Evolutionary conservation across 2,888 invertebrate genomes (phyloP).

Genomic region (Masnerella sp.): DNA sequence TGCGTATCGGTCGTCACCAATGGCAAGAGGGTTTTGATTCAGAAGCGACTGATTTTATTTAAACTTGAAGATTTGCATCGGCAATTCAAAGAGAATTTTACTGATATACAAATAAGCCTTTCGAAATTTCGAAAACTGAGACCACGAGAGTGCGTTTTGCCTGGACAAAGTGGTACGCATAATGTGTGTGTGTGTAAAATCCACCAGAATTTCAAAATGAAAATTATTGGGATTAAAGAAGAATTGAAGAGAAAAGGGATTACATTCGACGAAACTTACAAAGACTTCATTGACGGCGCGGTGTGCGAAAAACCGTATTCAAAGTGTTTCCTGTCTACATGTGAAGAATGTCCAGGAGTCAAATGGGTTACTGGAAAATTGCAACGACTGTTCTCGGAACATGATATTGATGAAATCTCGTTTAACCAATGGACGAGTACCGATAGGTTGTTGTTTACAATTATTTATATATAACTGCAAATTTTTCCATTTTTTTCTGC

Average conservation of each 20-base stretch:
- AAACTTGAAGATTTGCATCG: constrained; percentile 19
- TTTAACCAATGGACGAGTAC: not conserved
- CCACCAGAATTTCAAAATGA: constrained; percentile 6
- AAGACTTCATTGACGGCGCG: not conserved
- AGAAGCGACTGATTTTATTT: constrained; percentile 19
- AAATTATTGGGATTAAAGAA: not conserved
- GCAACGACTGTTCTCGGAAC: not conserved
- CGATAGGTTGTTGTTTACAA: constrained; percentile 1
- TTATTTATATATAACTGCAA: not conserved
- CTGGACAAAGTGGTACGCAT: constrained; percentile 21
- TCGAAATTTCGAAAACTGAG: constrained; percentile 3
- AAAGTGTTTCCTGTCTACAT: not conserved
- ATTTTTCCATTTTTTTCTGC: not conserved
- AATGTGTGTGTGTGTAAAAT: constrained; percentile 11
- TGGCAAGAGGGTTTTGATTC: constrained; percentile 3
- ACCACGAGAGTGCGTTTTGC: constrained; percentile 1
- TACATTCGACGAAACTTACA: not conserved
- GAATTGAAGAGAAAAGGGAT: not conserved
- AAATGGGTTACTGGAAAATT: not conserved
- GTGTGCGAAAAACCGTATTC: not conserved
- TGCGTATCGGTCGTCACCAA: constrained; percentile 16
- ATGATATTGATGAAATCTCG: not conserved
- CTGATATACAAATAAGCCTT: constrained; percentile 3
- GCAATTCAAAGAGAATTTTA: constrained; percentile 7
- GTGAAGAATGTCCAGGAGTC: constrained; percentile 11